These are phyloP conservation scores for Galendromus occidentalis DNA, from an alignment of 1,140 invertebrate species.

Conservation along the genomic window DNA sequence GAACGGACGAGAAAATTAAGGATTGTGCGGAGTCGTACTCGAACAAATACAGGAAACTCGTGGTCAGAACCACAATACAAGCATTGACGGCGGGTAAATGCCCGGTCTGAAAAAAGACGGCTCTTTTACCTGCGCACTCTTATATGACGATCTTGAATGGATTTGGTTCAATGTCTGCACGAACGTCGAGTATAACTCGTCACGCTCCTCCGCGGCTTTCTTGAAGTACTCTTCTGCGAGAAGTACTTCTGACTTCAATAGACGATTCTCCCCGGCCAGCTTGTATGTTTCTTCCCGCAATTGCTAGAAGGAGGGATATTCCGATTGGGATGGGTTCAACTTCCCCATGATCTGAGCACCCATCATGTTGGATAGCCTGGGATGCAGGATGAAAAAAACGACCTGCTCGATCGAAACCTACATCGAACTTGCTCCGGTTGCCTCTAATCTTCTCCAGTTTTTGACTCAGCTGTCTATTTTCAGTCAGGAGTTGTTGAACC, in stretches of 20 bases:
- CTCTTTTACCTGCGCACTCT: constrained; percentile 2
- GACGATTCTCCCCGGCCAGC: not conserved
- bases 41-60: too few species aligned
- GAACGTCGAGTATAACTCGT: not conserved
- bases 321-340: too few species aligned
- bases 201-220: not conserved
- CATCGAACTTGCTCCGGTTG: not conserved
- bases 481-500: not conserved
- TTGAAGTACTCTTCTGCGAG: constrained; percentile 4
- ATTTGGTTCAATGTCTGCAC: not conserved
- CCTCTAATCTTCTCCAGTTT: not conserved
- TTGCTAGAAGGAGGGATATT: not conserved
- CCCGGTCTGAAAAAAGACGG: too few species aligned
- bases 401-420: not conserved
- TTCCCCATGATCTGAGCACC: too few species aligned
- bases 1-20: too few species aligned
- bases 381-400: too few species aligned
- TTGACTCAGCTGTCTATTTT: not conserved
- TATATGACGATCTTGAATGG: not conserved
- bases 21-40: too few species aligned
- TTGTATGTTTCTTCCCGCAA: not conserved
- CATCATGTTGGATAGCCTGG: too few species aligned
- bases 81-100: too few species aligned
- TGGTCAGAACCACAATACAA: too few species aligned
- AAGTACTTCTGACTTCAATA: not conserved